Base-by-base conservation (phyloP, 2,888 invertebrate genomes). In the Euclidia mi region DNA sequence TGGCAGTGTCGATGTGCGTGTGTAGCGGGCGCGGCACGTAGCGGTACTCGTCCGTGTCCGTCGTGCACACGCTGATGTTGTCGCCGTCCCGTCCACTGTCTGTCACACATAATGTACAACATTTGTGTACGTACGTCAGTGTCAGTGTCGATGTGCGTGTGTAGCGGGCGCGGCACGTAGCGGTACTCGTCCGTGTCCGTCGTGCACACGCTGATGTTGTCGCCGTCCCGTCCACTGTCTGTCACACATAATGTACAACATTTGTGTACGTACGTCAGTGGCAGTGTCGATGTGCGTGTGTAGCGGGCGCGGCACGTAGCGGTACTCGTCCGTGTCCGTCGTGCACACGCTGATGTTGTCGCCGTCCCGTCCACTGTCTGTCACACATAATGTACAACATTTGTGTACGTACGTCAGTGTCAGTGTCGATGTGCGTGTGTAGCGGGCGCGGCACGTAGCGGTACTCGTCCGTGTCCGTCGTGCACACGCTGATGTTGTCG, bases 271-370 rank as follows among this genome's bases (percentile, higher is more conserved):
- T 12, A 53, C 53, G 17, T 53, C 53, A 29, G 14, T 12, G 14
- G 47, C 47, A 14, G 11, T 47, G 29, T 53, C 53, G n/a, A 53
- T 35, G 0, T 35, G 35, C 0, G 56, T 28, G 2, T 38, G 48
- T 1, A 41, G 9, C 0, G 56, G 56, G 0, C 71, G 68, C 46
- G 78, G 67, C 29, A 67, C 66, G 68, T 84, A 80, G 20, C 84
- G 67, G 53, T 81, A 78, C 45, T 89, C 89, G 63, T 91, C 92
- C 0, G 91, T 88, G 74, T 91, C 91, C 0, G 82, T 82, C 1
- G 92, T 91, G 51, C 93, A 91, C 9, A 92, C 71, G 70, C 91
- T 91, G 28, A 91, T 45, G 65, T 90, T 88, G 79, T 91, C 92
- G 1, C 92, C 92, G 52, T 93, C 93, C 76, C 32, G 78, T 34